Conservation (phyloP, 30 jellyfish, hydroid and myxozoan species). For the Mastigias papua region DNA sequence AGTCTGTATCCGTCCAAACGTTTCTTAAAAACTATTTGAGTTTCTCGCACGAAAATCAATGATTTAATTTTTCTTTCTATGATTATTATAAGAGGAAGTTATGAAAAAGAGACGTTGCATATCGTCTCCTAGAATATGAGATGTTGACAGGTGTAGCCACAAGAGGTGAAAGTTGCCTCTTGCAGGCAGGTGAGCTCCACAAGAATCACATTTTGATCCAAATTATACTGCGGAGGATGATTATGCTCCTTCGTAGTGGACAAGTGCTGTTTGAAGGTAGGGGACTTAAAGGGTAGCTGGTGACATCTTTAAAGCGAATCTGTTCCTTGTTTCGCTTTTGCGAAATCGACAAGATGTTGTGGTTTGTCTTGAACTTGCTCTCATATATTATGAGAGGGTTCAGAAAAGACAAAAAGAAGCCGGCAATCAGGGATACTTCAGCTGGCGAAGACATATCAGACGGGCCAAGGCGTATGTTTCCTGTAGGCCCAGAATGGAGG, state of each 20-base stretch:
- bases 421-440: conserved; percentile 5
- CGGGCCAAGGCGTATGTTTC: conserved; percentile 4
- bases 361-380: conserved; percentile 37
- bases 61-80: too few species aligned
- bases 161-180: too few species aligned
- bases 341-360: conserved; percentile 32
- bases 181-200: neutral
- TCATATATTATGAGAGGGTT: conserved; percentile 61
- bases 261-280: too few species aligned
- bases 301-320: neutral
- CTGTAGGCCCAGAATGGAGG: conserved; percentile 32
- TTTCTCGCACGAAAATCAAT: too few species aligned
- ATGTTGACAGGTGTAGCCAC: too few species aligned
- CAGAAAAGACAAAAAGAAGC: conserved; percentile 1
- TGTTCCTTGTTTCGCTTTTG: neutral
- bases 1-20: too few species aligned
- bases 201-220: neutral
- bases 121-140: too few species aligned
- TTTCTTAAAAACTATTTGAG: too few species aligned
- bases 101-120: too few species aligned
- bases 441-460: neutral
- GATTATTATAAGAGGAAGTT: too few species aligned
- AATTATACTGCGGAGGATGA: neutral
- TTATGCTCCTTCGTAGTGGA: neutral
- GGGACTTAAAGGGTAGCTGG: too few species aligned